Conservation (phyloP, 2,113 vertebrate species). For the Zootoca vivipara region DNA sequence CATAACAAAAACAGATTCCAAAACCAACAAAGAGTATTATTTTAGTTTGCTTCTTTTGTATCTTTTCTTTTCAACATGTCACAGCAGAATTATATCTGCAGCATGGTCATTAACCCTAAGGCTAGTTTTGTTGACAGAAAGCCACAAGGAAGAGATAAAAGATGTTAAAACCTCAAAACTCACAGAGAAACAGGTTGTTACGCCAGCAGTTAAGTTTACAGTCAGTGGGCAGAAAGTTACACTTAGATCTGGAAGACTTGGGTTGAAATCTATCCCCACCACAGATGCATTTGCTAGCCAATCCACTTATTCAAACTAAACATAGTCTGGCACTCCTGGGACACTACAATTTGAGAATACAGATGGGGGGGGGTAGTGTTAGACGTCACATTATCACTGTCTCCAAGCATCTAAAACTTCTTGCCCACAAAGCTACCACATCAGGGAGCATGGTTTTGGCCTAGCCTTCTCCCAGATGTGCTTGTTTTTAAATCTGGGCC, state of each 20-base stretch:
- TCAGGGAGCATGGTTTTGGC: background rate
- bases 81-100: background rate
- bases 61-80: background rate
- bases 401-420: background rate
- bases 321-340: background rate
- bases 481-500: background rate
- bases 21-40: background rate
- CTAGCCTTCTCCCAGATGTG: background rate
- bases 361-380: background rate
- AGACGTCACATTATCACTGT: background rate
- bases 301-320: background rate
- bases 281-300: background rate
- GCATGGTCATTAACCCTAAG: background rate
- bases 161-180: background rate
- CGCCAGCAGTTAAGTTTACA: background rate
- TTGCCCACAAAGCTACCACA: background rate
- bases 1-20: constrained; percentile 30
- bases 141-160: background rate
- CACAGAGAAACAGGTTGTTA: background rate
- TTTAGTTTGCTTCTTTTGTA: constrained; percentile 9
- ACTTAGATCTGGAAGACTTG: background rate
- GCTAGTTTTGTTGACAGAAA: background rate
- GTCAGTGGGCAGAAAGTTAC: background rate
- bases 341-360: background rate
- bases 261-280: background rate